Percentiles rank a stretch among this genome's conserved stretches.
Conservation (phyloP, 2,113 vertebrate genomes). For the Stigmatopora nigra region DNA sequence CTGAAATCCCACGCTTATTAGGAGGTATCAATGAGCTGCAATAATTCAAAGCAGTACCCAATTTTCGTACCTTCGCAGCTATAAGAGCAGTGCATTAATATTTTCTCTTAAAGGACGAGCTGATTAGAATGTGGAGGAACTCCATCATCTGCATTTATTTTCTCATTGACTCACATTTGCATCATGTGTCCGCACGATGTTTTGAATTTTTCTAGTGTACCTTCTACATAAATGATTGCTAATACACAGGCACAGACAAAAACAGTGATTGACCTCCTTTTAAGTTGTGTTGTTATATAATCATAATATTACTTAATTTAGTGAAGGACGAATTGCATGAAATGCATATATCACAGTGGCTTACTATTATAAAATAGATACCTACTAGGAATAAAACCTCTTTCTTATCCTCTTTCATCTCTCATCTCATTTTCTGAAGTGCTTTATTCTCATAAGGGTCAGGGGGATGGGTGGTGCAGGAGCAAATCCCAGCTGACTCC, state of each 20-base stretch:
- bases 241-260: not conserved
- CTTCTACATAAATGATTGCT: not conserved
- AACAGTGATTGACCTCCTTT: not conserved
- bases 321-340: not conserved
- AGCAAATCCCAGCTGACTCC: no score
- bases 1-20: conserved; percentile 27
- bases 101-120: not conserved
- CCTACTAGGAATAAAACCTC: no score
- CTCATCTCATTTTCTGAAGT: no score
- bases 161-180: not conserved
- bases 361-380: no score
- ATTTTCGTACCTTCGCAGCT: not conserved
- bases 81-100: not conserved
- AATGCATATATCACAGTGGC: no score
- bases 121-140: not conserved
- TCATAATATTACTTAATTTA: not conserved
- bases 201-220: not conserved
- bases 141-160: not conserved
- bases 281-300: not conserved
- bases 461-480: no score
- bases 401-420: no score
- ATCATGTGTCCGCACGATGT: not conserved
- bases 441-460: no score
- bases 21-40: conserved; percentile 21
- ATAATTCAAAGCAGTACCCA: conserved; percentile 22